A percentile compares a stretch with the other conserved stretches of the same genome.
These are phyloP conservation scores for Sibirionetta formosa DNA, from an alignment of 2,797 vertebrate genomes.

Conservation along the genomic window DNA sequence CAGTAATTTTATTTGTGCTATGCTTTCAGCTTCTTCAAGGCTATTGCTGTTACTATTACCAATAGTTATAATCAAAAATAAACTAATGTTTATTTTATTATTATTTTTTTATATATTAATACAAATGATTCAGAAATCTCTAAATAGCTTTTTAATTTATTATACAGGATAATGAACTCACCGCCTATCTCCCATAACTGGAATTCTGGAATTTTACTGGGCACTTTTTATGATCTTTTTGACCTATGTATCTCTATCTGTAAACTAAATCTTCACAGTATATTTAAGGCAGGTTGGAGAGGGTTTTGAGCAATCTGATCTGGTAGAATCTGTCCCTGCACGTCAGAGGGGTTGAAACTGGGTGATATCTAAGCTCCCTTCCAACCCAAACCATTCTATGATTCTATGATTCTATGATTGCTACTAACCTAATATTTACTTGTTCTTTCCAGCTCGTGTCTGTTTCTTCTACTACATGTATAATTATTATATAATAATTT, in stretches of 20 bases:
- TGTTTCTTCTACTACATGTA: no score
- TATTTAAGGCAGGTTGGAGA: neutral
- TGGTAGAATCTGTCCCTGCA: neutral
- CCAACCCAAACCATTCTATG: neutral
- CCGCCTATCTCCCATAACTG: neutral
- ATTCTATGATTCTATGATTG: neutral
- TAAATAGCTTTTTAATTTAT: neutral
- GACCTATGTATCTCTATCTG: neutral
- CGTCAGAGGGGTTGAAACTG: neutral
- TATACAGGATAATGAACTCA: neutral
- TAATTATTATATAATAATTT: neutral
- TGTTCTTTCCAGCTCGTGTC: neutral
- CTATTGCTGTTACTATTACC: neutral
- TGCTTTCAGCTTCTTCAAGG: neutral
- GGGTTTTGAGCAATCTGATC: no score
- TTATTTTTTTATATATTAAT: no score
- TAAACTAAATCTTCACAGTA: neutral
- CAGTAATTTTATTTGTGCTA: neutral
- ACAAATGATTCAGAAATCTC: neutral
- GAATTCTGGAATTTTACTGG: neutral
- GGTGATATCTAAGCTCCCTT: neutral
- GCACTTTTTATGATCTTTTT: neutral
- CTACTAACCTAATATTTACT: neutral
- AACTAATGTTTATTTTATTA: neutral
- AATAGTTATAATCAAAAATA: neutral